These are phyloP conservation scores for Laterallus jamaicensis DNA, from an alignment of 2,113 vertebrate species.

Conservation along the genomic window DNA sequence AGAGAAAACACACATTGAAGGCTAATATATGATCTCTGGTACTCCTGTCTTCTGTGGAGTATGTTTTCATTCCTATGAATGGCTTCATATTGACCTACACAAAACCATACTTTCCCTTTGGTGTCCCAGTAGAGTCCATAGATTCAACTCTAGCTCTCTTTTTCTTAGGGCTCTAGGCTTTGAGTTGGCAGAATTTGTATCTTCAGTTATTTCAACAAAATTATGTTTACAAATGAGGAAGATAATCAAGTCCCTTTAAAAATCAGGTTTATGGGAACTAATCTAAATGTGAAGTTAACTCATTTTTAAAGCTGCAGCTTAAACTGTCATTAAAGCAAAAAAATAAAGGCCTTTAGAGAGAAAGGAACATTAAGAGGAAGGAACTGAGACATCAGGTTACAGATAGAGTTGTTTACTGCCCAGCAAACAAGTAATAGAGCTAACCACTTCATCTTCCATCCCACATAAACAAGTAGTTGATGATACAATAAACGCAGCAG, in stretches of 20 bases:
- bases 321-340: constrained; percentile 43
- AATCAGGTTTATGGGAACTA: constrained; percentile 44
- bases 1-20: neutral
- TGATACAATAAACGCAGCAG: constrained; percentile 14
- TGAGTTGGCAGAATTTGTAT: neutral
- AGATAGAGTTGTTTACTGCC: constrained; percentile 10
- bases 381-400: neutral
- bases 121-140: neutral
- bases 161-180: neutral
- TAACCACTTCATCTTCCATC: constrained; percentile 27
- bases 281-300: constrained; percentile 54
- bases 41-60: neutral
- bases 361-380: constrained; percentile 24
- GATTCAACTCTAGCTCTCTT: neutral
- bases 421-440: constrained; percentile 3
- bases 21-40: neutral
- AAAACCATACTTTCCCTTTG: neutral
- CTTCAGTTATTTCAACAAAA: neutral
- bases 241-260: constrained; percentile 45
- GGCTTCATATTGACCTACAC: neutral
- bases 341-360: constrained; percentile 39
- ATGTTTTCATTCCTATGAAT: neutral
- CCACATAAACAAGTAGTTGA: constrained; percentile 25
- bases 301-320: constrained; percentile 60
- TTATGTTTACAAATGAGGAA: neutral